Conservation (phyloP, 2,888 invertebrate genomes). For the Sarcophaga variegata region DNA sequence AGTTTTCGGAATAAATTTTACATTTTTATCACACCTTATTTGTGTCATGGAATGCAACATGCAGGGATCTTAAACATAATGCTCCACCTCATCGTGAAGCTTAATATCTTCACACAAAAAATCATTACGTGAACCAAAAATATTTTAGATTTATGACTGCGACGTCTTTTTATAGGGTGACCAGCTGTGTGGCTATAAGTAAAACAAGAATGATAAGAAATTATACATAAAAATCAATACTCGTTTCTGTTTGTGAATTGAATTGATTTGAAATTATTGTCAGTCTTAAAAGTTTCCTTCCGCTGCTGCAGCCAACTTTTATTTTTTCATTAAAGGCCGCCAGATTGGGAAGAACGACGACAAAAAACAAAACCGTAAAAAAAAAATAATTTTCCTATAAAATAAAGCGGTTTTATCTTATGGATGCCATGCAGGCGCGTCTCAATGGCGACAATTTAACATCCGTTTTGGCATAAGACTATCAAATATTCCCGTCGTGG, state of each 20-base stretch:
- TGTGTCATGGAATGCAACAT: conserved; percentile 85
- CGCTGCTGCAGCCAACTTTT: not conserved
- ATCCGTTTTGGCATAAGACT: conserved; percentile 43
- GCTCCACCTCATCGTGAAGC: conserved; percentile 86
- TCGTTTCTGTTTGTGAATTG: conserved; percentile 3
- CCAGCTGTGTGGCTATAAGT: conserved; percentile 94
- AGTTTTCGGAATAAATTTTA: not conserved
- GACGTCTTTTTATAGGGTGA: conserved; percentile 93
- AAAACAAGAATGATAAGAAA: conserved; percentile 1
- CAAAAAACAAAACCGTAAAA: not conserved
- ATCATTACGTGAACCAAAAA: conserved; percentile 93
- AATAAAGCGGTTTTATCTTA: conserved; percentile 13
- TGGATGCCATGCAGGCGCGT: conserved; percentile 28
- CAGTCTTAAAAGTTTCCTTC: not conserved
- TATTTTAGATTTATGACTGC: conserved; percentile 95
- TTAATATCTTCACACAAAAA: conserved; percentile 85
- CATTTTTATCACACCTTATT: conserved; percentile 75
- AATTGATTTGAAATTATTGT: not conserved
- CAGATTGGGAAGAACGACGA: not conserved
- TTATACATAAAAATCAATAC: conserved; percentile 39
- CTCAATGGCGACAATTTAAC: conserved; percentile 41
- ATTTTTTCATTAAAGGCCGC: too few relatives aligned
- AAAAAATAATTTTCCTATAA: not conserved
- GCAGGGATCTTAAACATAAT: conserved; percentile 91
- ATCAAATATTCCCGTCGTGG: not conserved